Evolutionary conservation across 1,140 invertebrate genomes (phyloP).

Genomic region (Sarcophaga bullata): DNA sequence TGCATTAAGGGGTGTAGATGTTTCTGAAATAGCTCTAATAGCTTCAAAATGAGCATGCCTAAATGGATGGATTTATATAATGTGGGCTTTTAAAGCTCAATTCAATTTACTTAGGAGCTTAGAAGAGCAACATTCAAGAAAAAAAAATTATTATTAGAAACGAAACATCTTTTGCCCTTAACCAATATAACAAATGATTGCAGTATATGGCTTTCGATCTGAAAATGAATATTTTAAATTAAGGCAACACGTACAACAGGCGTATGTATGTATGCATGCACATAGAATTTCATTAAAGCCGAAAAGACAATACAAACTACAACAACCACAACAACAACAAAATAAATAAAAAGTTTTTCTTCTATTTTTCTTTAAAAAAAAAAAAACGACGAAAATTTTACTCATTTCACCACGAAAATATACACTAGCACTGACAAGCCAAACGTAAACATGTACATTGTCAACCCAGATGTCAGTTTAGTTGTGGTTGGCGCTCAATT

Average conservation of each 20-base stretch:
- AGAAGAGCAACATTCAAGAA: too few relatives aligned
- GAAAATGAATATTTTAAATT: not conserved
- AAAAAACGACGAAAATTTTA: not conserved
- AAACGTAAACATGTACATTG: constrained; percentile 42
- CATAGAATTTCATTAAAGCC: not conserved
- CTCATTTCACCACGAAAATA: not conserved
- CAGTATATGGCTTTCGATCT: not conserved
- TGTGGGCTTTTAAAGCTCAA: too few relatives aligned
- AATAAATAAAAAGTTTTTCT: not conserved
- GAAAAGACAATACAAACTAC: too few relatives aligned
- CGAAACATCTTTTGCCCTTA: not conserved
- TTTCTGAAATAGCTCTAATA: too few relatives aligned
- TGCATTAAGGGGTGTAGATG: too few relatives aligned
- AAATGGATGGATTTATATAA: too few relatives aligned
- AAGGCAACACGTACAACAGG: not conserved
- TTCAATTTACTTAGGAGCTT: too few relatives aligned
- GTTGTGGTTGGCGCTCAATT: constrained; percentile 35
- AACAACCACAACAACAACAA: not conserved
- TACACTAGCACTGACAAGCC: not conserved
- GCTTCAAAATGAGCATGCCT: too few relatives aligned
- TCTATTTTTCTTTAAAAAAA: not conserved
- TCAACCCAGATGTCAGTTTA: constrained; percentile 45
- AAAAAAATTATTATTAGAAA: too few relatives aligned
- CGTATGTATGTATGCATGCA: not conserved
- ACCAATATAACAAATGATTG: not conserved